Base-by-base conservation (phyloP, 2,797 vertebrate genomes). In the Coranthus polyacanthus region DNA sequence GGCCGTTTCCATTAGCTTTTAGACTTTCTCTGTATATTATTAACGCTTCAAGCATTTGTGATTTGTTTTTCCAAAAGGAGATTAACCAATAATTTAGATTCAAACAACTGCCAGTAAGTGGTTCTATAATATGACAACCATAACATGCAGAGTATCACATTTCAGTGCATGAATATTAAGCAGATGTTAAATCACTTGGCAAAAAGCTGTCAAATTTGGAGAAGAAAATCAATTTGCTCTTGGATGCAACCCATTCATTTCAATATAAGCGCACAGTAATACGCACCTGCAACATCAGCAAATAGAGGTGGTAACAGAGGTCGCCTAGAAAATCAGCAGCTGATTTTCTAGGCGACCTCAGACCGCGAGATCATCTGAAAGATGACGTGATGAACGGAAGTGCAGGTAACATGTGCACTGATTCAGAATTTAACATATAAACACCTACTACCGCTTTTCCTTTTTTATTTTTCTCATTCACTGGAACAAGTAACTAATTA, bases 291-390 rank as follows among this genome's bases (percentile, higher is more conserved):
- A 38, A 17, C 44, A 76, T 18, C 50, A 42, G 50, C 68, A 67
- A 79, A 59, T 24, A 50, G 52, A 77, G 53, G 68, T 68, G 78
- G 58, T 75, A 82, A 75, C 81, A 52, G 72, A 87, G 80, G 85
- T 83, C 64, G 73, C 29, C 45, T 42, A 57, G 47, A 84, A 77
- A 78, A 68, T 55, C 45, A 36, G 38, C 58, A 52, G 56, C 34
- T 45, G 37, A 29, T 29, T 29, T 29, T 29, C 26, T 29, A 29
- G 26, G 26, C 8, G 26, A 29, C 26, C 6, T 29, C 26, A 29
- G 26, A 29, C 66, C 52, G 20, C 56, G 58, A 26, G 12, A 38
- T 36, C 75, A 69, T n/a, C n/a, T n/a, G n/a, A n/a, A n/a, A n/a
- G n/a, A n/a, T n/a, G n/a, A n/a, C n/a, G n/a, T 43, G 70, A 75